Evolutionary conservation across 2,888 invertebrate species (phyloP), one percentile per base, ranked within the genome.

Genomic region (Crepidodera aurea): DNA sequence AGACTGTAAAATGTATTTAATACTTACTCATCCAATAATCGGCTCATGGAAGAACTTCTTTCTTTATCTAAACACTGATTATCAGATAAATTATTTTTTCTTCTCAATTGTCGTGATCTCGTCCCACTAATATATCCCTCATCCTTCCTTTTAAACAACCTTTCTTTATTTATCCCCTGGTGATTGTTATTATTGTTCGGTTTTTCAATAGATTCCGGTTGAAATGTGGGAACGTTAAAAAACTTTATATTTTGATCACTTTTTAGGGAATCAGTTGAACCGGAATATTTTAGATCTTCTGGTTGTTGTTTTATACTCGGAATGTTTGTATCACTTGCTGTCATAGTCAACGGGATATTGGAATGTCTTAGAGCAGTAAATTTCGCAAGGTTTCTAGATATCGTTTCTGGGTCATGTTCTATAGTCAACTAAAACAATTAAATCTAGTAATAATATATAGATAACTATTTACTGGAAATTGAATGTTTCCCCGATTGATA

Each of bases 381-480:
- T 58, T 71, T 71, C 3, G 71, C 59, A 8, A 71, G 65, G 51
- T 85, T 84, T 63, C 86, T 84, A 67, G 85, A 84, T 46, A 89
- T 82, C 34, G 90, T 87, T 69, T 91, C 90, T 7, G 95, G 93
- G 78, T 93, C 93, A 77, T 94, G 93, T 80, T 96, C 96, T 73
- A 96, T 92, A 1, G 94, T 95, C 65, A 96, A 82, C 88, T 92
- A 83, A 40, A 78, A 78, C 63, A n/a, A 63, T 62, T 15, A 40
- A 22, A 8, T n/a, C 2, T 18, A 18, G 27, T 19, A 27, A 40
- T 37, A 3, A 59, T 27, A 37, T 50, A 51, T 19, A 10, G n/a
- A 29, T 37, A 48, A n/a, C n/a, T n/a, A n/a, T n/a, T n/a, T n/a
- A n/a, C 8, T 5, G 22, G 8, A 37, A 19, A 4, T 22, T 22